Evolutionary conservation across 2,113 vertebrate genomes (phyloP), one percentile per base, ranked within the genome.

Genomic region (Ursus arctos): DNA sequence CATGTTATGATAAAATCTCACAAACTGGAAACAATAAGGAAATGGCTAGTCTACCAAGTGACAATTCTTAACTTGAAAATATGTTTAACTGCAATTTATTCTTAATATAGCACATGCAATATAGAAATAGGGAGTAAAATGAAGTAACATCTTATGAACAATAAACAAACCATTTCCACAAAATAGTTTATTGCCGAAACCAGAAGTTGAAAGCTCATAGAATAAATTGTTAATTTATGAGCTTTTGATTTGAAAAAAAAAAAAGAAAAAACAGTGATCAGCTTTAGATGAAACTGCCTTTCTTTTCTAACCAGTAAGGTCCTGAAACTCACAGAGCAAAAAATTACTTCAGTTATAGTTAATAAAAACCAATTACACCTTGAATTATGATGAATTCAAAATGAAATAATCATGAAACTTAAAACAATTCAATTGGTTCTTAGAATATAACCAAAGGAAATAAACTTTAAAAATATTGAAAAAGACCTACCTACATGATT

Each of bases 271-370:
- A n/a, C 21, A 71, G 26, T 69, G 3, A 92, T 74, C 65, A 63
- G 22, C 36, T 71, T 92, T 92, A 63, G 2, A 40, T 63, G 96
- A 92, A 80, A 67, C 31, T 82, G 22, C 28, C 43, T 96, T 93
- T 96, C 43, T 95, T 93, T 96, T 91, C 74, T 86, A 91, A 65
- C 43, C n/a, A 57, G 26, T 19, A 86, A 86, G 69, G 36, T 31
- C n/a, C 33, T 89, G 61, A 91, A 93, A 95, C 57, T 90, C 65
- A 94, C 49, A 90, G 24, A 57, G 18, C 55, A 91, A 97, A 97
- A 91, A 72, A n/a, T 82, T 72, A 91, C 67, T 92, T 79, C 55
- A 92, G 19, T 95, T 47, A 7, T 79, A 94, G 89, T 59, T 74
- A 92, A 83, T 83, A 89, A 61, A 82, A 89, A 74, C 53, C 63